phyloP scores from a whole-genome alignment of 2,888 invertebrate genomes.

The Apeira syringaria region DNA sequence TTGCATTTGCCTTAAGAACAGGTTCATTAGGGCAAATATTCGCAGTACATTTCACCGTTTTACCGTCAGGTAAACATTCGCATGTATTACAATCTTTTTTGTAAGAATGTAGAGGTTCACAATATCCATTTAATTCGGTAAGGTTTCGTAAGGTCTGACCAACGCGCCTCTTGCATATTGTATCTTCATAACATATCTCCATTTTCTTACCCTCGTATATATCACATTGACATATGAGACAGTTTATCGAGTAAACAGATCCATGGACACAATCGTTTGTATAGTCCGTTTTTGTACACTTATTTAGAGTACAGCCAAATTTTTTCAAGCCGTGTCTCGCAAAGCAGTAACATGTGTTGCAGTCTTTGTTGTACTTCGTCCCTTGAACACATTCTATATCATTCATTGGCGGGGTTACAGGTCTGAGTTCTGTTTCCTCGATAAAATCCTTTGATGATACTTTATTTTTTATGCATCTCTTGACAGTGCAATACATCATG shows the following conservation, averaged over 20 bases:
- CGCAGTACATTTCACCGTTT: conserved; percentile 50
- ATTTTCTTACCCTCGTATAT: conserved; percentile 32
- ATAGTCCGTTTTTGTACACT: conserved; percentile 35
- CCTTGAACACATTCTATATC: conserved; percentile 50
- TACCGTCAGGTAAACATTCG: conserved; percentile 55
- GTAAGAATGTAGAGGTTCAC: conserved; percentile 58
- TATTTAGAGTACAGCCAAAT: conserved; percentile 64
- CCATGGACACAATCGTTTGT: conserved; percentile 43
- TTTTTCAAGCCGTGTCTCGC: conserved; percentile 44
- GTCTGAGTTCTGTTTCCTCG: conserved; percentile 6
- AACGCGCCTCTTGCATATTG: conserved; percentile 8
- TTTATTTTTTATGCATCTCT: conserved; percentile 46
- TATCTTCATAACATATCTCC: conserved; percentile 46
- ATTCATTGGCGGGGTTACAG: conserved; percentile 30
- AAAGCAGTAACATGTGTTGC: conserved; percentile 62
- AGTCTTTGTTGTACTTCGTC: conserved; percentile 51
- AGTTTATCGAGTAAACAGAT: conserved; percentile 48
- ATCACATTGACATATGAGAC: conserved; percentile 55
- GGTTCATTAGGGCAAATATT: conserved; percentile 34
- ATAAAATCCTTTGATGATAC: conserved; percentile 12
- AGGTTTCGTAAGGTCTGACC: background rate
- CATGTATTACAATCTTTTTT: conserved; percentile 58
- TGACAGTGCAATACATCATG: conserved; percentile 66
- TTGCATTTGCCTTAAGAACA: background rate
- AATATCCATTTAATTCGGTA: conserved; percentile 47